Evolutionary conservation across 2,113 vertebrate genomes (phyloP).

Genomic region (Hypocryptadius cinnamomeus): DNA sequence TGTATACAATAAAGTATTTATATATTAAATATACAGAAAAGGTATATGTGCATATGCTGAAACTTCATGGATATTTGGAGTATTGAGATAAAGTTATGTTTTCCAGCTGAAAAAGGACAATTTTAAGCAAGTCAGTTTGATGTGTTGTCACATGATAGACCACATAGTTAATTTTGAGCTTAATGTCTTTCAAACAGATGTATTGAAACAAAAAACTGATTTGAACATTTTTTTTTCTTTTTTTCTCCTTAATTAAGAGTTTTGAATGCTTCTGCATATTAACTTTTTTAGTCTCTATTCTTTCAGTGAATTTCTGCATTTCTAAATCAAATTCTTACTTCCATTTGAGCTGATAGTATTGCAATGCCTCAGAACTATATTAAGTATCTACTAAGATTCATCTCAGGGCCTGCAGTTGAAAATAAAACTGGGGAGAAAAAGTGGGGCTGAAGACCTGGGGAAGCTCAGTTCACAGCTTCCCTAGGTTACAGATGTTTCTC

Average conservation of each 20-base stretch:
- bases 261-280: neutral
- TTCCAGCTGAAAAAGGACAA: neutral
- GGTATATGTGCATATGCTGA: neutral
- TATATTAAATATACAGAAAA: slow-evolving; percentile 11
- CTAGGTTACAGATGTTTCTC: neutral
- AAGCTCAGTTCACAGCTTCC: neutral
- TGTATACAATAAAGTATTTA: neutral
- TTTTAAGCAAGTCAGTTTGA: neutral
- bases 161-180: neutral
- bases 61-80: slow-evolving; percentile 11
- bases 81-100: neutral
- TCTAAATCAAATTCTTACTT: neutral
- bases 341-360: neutral
- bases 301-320: neutral
- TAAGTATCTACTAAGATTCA: accelerated
- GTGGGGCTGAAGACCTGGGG: neutral
- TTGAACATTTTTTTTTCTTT: neutral
- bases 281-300: neutral
- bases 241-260: neutral
- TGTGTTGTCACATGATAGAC: neutral
- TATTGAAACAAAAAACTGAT: neutral
- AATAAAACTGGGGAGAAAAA: neutral
- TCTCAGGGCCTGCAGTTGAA: neutral
- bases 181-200: neutral
- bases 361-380: neutral